These are phyloP conservation scores for Arion vulgaris DNA, from an alignment of 1,140 invertebrate genomes.

Conservation along the genomic window DNA sequence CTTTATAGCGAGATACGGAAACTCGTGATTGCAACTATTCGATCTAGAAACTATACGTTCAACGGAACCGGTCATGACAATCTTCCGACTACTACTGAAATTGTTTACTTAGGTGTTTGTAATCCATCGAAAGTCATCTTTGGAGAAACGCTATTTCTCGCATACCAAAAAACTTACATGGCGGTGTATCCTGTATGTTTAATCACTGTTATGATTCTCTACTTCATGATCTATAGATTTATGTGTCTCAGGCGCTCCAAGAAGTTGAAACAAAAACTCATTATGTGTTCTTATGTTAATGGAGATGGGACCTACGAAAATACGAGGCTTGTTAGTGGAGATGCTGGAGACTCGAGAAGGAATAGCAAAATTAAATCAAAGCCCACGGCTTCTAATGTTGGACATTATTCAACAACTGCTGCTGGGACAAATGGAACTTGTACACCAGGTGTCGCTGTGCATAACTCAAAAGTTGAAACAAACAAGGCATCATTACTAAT, in stretches of 20 bases:
- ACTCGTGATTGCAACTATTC: not conserved
- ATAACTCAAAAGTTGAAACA: not conserved
- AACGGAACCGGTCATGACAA: not conserved
- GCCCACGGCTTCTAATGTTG: not conserved
- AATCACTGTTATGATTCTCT: slow-evolving; percentile 57
- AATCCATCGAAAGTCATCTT: slow-evolving; percentile 43
- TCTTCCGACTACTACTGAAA: not conserved
- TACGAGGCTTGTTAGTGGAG: slow-evolving; percentile 10
- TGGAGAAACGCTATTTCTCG: not conserved
- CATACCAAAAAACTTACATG: slow-evolving; percentile 53
- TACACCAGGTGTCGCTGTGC: not conserved
- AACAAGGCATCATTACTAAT: not conserved
- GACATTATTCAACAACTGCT: not conserved
- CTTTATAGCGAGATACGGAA: not conserved
- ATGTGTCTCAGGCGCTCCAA: slow-evolving; percentile 42
- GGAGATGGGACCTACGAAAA: slow-evolving; percentile 42
- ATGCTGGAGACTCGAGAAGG: not conserved
- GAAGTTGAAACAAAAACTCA: slow-evolving; percentile 48
- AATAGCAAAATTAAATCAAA: slow-evolving; percentile 1
- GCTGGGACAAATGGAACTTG: no score
- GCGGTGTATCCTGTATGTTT: slow-evolving; percentile 56
- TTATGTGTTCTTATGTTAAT: slow-evolving; percentile 49
- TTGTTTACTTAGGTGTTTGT: slow-evolving; percentile 44
- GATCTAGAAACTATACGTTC: not conserved
- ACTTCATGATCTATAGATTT: slow-evolving; percentile 46